phyloP scores from a whole-genome alignment of 1,140 invertebrate genomes.

The Tribolium castaneum region DNA sequence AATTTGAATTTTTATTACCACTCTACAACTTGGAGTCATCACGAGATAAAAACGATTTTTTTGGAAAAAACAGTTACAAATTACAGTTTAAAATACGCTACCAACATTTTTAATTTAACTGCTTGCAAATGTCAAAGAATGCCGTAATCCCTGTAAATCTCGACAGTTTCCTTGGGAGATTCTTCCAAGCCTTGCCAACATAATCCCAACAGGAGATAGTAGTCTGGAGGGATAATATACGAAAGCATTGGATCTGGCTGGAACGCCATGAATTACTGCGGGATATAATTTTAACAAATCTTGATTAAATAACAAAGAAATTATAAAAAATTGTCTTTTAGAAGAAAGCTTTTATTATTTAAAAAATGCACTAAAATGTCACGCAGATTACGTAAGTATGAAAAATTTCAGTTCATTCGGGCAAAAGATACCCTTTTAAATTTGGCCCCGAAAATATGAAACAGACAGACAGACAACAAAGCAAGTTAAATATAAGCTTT shows the following conservation, averaged over 20 bases:
- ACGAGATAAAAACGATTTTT: constrained; percentile 12
- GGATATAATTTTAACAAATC: too few relatives aligned
- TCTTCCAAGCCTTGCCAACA: neutral
- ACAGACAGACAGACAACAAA: too few relatives aligned
- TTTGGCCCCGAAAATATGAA: too few relatives aligned
- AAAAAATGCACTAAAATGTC: too few relatives aligned
- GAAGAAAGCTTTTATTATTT: too few relatives aligned
- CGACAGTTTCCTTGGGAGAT: neutral
- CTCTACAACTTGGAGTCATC: neutral
- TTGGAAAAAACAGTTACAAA: neutral
- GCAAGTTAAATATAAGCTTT: too few relatives aligned
- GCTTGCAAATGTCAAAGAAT: neutral
- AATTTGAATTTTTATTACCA: constrained; percentile 18
- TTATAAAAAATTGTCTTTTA: too few relatives aligned
- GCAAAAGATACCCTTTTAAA: too few relatives aligned
- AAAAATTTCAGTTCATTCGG: too few relatives aligned
- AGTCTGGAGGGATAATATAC: neutral
- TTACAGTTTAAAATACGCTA: too few relatives aligned
- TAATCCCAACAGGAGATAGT: neutral
- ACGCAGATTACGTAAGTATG: too few relatives aligned
- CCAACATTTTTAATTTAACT: neutral
- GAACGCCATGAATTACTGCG: neutral
- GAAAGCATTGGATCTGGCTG: neutral
- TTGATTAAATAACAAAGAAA: too few relatives aligned
- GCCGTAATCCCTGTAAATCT: neutral